A percentile compares a stretch with the other conserved stretches of the same genome.
Conservation (phyloP, 1,140 invertebrate species). For the Procambarus clarkii region DNA sequence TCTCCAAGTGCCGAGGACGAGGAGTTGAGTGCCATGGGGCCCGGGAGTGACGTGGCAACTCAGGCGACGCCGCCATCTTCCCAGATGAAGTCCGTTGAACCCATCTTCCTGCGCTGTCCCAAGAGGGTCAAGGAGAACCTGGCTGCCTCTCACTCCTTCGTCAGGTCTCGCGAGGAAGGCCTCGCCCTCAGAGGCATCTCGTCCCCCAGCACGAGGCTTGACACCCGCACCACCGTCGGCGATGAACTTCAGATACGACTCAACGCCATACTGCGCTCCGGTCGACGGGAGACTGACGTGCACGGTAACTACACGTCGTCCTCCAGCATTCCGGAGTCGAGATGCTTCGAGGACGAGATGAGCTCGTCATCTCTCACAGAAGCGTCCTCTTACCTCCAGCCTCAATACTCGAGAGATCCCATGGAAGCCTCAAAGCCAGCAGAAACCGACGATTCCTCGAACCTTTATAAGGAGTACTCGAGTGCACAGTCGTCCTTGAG, state of each 20-base stretch:
- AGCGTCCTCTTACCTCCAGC: not conserved
- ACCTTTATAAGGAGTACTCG: slow-evolving; percentile 2
- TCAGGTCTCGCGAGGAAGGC: slow-evolving; percentile 24
- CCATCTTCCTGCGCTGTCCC: slow-evolving; percentile 54
- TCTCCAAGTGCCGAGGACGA: slow-evolving; percentile 20
- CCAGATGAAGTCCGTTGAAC: slow-evolving; percentile 27
- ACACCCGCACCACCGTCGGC: slow-evolving; percentile 2
- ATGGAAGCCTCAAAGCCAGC: not conserved
- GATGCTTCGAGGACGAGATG: slow-evolving; percentile 2
- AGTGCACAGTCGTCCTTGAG: not conserved
- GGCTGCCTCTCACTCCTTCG: slow-evolving; percentile 36
- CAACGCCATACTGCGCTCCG: slow-evolving; percentile 48
- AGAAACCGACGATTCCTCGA: slow-evolving; percentile 23
- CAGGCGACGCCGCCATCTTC: slow-evolving; percentile 22
- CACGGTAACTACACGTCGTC: not conserved
- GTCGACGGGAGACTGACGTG: not conserved
- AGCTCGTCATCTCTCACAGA: not conserved
- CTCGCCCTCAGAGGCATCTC: not conserved
- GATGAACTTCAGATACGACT: slow-evolving; percentile 55
- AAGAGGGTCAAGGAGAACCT: slow-evolving; percentile 36
- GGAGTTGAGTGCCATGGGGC: slow-evolving; percentile 34
- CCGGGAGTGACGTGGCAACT: not conserved
- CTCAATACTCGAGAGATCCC: not conserved
- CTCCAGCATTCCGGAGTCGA: not conserved
- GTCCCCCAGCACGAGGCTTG: slow-evolving; percentile 3